phyloP scores from a whole-genome alignment of 2,797 vertebrate species.

The Oreortyx pictus region DNA sequence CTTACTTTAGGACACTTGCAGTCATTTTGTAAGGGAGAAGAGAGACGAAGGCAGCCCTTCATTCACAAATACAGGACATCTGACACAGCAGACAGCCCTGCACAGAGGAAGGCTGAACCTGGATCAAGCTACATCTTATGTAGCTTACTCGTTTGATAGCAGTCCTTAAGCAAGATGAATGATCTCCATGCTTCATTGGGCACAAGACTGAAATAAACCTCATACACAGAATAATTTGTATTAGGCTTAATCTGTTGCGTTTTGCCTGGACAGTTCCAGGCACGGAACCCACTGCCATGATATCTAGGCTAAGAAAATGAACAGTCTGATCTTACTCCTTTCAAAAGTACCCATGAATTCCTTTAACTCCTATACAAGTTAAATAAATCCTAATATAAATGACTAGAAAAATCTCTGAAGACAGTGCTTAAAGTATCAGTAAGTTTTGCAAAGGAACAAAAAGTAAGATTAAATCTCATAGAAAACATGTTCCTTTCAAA shows the following conservation, averaged over 20 bases:
- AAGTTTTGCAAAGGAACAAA: not conserved
- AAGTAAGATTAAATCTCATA: not conserved
- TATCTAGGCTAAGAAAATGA: not conserved
- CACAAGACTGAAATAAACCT: not conserved
- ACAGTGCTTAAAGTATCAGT: not conserved
- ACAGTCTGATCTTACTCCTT: not conserved
- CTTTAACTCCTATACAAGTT: not conserved
- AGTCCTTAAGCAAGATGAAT: not conserved
- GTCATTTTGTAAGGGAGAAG: not conserved
- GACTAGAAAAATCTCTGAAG: not conserved
- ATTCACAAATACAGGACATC: too few relatives aligned
- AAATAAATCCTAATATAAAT: not conserved
- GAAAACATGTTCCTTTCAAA: not conserved
- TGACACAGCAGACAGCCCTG: not conserved
- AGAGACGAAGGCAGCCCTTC: not conserved
- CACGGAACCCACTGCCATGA: not conserved
- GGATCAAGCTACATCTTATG: not conserved
- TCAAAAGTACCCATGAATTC: not conserved
- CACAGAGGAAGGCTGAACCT: not conserved
- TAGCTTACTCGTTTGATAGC: not conserved
- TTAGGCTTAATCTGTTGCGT: not conserved
- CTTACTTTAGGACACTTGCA: not conserved
- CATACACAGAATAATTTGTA: not conserved
- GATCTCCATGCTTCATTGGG: not conserved
- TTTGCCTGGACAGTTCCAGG: not conserved